These are phyloP conservation scores for Periphyllus acericola DNA, from an alignment of 2,888 invertebrate species.

Conservation along the genomic window DNA sequence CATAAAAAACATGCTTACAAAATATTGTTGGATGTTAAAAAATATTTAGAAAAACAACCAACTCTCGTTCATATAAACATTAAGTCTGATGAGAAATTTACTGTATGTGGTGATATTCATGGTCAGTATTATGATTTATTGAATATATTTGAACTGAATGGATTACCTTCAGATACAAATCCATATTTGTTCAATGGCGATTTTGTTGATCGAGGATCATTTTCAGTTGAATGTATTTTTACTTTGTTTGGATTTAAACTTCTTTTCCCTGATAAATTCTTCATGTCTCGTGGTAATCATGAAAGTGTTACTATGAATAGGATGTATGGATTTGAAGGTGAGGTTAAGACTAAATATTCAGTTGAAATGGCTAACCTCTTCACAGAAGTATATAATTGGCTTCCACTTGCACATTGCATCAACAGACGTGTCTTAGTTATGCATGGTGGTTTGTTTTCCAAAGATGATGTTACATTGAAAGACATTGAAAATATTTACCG, in stretches of 20 bases:
- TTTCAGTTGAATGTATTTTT: constrained; percentile 99
- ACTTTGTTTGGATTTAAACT: constrained; percentile 96
- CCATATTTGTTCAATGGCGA: constrained; percentile 99
- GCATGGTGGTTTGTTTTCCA: constrained; percentile 98
- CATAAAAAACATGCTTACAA: constrained; percentile 98
- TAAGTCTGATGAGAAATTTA: constrained; percentile 89
- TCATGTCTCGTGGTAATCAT: constrained; percentile 98
- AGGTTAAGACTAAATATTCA: constrained; percentile 95
- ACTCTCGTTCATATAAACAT: constrained; percentile 91
- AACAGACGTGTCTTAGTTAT: constrained; percentile 88
- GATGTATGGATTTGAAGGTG: constrained; percentile 99
- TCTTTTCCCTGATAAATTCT: constrained; percentile 95
- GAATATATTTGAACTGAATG: constrained; percentile 97
- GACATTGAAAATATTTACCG: constrained; percentile 90
- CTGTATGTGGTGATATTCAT: constrained; percentile 98
- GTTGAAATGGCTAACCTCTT: constrained; percentile 96
- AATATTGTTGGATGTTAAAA: constrained; percentile 76
- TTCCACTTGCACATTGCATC: constrained; percentile 95
- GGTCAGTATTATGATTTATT: constrained; percentile 98
- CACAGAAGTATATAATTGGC: constrained; percentile 98
- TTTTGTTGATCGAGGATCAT: constrained; percentile 99
- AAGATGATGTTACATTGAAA: constrained; percentile 90
- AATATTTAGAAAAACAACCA: constrained; percentile 63
- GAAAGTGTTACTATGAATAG: constrained; percentile 98
- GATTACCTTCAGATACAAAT: constrained; percentile 92